Conservation (phyloP, 2,113 vertebrate species). For the Ardeotis arabs region DNA sequence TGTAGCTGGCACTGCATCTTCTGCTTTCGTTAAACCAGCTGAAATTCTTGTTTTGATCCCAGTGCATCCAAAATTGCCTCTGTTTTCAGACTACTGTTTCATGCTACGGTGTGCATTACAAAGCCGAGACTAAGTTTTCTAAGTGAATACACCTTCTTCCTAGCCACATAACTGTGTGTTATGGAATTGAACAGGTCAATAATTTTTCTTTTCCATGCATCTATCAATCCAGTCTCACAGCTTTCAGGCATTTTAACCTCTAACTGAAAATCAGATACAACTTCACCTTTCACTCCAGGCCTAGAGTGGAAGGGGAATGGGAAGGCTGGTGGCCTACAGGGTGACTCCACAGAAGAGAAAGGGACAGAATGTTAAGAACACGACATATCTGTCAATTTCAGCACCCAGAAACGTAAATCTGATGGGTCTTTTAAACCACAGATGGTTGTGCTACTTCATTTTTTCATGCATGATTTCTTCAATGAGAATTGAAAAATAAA, state of each 20-base stretch:
- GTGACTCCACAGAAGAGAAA: neutral
- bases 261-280: neutral
- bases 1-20: neutral
- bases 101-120: neutral
- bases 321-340: neutral
- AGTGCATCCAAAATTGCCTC: neutral
- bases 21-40: neutral
- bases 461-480: neutral
- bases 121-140: neutral
- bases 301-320: neutral
- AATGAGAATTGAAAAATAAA: neutral
- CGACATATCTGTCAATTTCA: neutral
- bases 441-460: neutral
- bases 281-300: too few relatives aligned
- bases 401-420: neutral
- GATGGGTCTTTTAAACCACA: neutral
- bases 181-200: neutral
- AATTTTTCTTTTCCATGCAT: neutral
- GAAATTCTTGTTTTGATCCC: neutral
- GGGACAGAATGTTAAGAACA: neutral
- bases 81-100: neutral
- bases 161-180: neutral
- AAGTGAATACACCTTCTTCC: neutral
- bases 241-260: neutral
- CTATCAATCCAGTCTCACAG: neutral